phyloP scores from a whole-genome alignment of 2,888 invertebrate genomes.

The Apantesis nais region DNA sequence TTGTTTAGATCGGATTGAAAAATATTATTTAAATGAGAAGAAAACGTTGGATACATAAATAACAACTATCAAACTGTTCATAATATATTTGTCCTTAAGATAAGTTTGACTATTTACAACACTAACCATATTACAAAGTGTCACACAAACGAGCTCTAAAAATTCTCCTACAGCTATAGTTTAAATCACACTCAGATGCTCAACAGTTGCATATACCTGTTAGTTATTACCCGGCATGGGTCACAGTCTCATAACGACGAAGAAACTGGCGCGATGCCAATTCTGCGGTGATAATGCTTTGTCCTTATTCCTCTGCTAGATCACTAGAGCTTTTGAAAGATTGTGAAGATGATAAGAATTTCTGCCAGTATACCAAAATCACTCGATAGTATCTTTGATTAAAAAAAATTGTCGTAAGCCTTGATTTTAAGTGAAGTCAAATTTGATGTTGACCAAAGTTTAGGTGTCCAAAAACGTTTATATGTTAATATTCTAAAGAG shows the following conservation, averaged over 20 bases:
- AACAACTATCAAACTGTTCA: too few species aligned
- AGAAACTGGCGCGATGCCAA: conserved; percentile 15
- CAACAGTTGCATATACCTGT: not conserved
- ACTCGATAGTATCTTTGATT: too few species aligned
- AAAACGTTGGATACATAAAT: too few species aligned
- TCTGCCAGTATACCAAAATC: too few species aligned
- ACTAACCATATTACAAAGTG: not conserved
- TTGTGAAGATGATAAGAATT: too few species aligned
- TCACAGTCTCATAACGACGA: conserved; percentile 18
- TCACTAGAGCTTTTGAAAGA: not conserved
- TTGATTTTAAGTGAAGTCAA: not conserved
- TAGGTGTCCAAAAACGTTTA: not conserved
- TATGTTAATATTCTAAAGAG: too few species aligned
- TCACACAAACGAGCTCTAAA: not conserved
- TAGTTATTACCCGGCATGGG: conserved; percentile 14
- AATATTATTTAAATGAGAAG: too few species aligned
- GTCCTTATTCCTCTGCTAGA: not conserved
- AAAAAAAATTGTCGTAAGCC: not conserved
- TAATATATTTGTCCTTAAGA: too few species aligned
- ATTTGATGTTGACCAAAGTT: not conserved
- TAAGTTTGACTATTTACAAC: too few species aligned
- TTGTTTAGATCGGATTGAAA: too few species aligned
- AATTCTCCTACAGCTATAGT: not conserved
- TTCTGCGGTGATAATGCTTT: not conserved
- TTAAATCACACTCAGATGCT: not conserved